Conservation (phyloP, 1,140 invertebrate species). For the Caenorhabditis briggsae region DNA sequence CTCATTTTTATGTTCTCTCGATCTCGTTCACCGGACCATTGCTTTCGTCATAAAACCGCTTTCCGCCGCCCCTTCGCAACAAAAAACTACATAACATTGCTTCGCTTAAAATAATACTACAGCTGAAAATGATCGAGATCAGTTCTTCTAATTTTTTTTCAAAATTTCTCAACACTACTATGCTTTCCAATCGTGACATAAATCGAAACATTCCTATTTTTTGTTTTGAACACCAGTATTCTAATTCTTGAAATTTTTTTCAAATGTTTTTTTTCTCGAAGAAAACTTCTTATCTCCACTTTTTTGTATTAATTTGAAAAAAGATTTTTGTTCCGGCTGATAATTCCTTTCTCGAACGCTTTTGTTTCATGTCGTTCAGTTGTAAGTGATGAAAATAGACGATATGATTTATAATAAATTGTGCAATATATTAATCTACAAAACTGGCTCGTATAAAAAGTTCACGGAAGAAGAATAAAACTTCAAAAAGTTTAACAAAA, state of each 20-base stretch:
- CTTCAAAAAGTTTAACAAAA: background rate
- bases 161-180: conserved; percentile 28
- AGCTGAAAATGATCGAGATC: conserved; percentile 16
- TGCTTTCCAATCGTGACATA: conserved; percentile 55
- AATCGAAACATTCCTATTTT: conserved; percentile 48
- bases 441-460: too few relatives aligned
- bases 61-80: background rate
- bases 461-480: background rate
- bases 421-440: too few relatives aligned
- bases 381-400: too few relatives aligned
- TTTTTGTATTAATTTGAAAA: too few relatives aligned
- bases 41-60: conserved; percentile 48
- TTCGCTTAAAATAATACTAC: background rate
- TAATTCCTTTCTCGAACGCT: too few relatives aligned
- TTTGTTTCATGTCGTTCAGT: too few relatives aligned
- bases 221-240: background rate
- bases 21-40: conserved; percentile 55
- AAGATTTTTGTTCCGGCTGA: too few relatives aligned
- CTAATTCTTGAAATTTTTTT: background rate
- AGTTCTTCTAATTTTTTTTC: background rate
- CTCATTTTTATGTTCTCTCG: background rate
- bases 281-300: too few relatives aligned
- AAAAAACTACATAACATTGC: background rate
- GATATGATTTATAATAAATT: too few relatives aligned
- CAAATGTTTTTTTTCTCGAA: too few relatives aligned